Conservation (phyloP, 2,888 invertebrate genomes). For the Chalcosyrphus nemorum region DNA sequence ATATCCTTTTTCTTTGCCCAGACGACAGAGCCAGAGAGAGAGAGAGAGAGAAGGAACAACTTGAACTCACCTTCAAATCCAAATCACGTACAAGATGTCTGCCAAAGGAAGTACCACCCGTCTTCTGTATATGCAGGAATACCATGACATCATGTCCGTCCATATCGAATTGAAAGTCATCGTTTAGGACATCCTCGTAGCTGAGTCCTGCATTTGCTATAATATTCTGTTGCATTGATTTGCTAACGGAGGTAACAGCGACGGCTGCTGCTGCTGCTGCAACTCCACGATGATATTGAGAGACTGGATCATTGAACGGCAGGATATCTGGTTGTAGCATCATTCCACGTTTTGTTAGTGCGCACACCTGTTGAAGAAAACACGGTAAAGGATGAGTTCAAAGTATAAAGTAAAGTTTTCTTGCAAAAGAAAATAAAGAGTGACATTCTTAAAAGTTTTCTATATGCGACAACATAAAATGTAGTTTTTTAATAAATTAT, state of each 20-base stretch:
- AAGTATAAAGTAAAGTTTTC: conserved; percentile 37
- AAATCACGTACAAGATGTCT: conserved; percentile 97
- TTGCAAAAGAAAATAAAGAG: neutral
- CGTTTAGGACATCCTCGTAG: conserved; percentile 93
- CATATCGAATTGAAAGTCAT: conserved; percentile 94
- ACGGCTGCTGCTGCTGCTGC: conserved; percentile 74
- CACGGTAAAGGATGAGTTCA: conserved; percentile 11
- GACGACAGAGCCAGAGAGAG: too few relatives aligned
- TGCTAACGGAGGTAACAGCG: conserved; percentile 74
- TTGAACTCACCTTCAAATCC: conserved; percentile 88
- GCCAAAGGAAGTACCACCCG: conserved; percentile 98
- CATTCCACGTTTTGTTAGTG: conserved; percentile 86
- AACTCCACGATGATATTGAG: conserved; percentile 71
- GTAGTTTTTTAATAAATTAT: conserved; percentile 46
- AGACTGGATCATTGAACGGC: conserved; percentile 79
- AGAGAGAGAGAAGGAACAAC: too few relatives aligned
- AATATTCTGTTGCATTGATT: conserved; percentile 80
- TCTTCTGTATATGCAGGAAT: conserved; percentile 99
- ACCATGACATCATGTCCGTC: conserved; percentile 98
- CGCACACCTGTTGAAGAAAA: conserved; percentile 85
- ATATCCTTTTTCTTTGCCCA: conserved; percentile 1
- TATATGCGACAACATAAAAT: neutral
- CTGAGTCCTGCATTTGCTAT: conserved; percentile 85
- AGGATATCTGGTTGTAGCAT: conserved; percentile 83
- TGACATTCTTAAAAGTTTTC: neutral